A percentile compares a stretch with the other conserved stretches of the same genome.
Conservation (phyloP, 2,797 vertebrate species). For the Pipistrellus kuhlii region DNA sequence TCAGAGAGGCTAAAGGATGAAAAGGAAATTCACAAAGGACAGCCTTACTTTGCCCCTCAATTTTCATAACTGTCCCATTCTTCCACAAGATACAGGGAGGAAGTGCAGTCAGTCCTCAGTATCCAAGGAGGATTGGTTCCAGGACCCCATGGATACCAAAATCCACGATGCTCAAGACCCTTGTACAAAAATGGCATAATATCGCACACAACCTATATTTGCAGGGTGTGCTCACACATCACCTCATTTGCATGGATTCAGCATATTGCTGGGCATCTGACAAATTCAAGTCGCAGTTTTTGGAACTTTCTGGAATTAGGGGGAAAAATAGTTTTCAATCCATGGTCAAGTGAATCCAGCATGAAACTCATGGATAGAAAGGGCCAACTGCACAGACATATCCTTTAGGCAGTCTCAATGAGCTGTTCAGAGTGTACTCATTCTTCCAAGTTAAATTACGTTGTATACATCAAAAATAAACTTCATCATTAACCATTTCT, state of each 20-base stretch:
- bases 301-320: background rate
- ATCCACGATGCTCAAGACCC: no score
- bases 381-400: background rate
- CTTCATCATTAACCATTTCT: background rate
- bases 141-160: background rate
- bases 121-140: background rate
- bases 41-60: background rate
- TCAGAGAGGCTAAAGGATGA: background rate
- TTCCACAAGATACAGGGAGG: background rate
- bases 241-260: background rate
- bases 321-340: background rate
- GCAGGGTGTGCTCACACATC: background rate
- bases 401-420: background rate
- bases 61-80: background rate
- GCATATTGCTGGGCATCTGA: background rate
- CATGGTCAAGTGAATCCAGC: background rate
- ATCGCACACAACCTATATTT: background rate
- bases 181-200: background rate
- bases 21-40: background rate
- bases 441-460: background rate
- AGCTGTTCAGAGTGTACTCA: background rate
- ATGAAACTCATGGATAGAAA: background rate
- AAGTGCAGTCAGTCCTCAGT: background rate
- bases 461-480: background rate
- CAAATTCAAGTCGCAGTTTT: background rate